phyloP scores from a whole-genome alignment of 2,888 invertebrate species.

The Pegoplata infirma region DNA sequence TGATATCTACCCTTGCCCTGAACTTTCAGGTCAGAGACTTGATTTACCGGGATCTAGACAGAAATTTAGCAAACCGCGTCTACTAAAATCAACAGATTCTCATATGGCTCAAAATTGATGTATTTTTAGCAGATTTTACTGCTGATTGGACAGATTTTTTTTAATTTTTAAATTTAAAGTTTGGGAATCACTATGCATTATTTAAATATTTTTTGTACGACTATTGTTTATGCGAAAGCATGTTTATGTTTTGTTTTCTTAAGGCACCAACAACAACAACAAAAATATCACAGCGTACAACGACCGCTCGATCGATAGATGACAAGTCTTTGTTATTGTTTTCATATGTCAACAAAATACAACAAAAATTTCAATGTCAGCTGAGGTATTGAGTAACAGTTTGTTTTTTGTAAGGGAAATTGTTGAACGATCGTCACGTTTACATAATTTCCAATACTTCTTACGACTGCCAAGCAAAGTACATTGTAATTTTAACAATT shows the following conservation, averaged over 20 bases:
- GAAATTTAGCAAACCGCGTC: too few species aligned
- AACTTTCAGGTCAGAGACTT: too few species aligned
- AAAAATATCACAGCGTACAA: conserved; percentile 31
- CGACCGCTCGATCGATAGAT: too few species aligned
- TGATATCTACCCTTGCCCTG: too few species aligned
- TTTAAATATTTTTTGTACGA: not conserved
- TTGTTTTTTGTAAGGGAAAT: conserved; percentile 20
- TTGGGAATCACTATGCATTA: conserved; percentile 26
- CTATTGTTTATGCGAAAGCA: conserved; percentile 28
- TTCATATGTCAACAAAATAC: conserved; percentile 25
- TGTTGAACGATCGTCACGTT: conserved; percentile 47
- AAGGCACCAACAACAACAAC: not conserved
- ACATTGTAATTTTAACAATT: conserved; percentile 6
- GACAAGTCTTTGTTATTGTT: conserved; percentile 44
- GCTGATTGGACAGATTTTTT: too few species aligned
- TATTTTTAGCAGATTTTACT: too few species aligned
- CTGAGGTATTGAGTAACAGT: conserved; percentile 42
- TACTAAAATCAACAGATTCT: too few species aligned
- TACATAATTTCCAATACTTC: conserved; percentile 26
- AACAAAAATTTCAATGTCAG: conserved; percentile 56
- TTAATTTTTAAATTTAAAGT: not conserved
- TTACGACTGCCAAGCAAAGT: not conserved
- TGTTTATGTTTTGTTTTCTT: conserved; percentile 12
- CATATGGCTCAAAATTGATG: too few species aligned
- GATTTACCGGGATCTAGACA: too few species aligned